Conservation (phyloP, 2,888 invertebrate genomes). For the Micoletzkya japonica region DNA sequence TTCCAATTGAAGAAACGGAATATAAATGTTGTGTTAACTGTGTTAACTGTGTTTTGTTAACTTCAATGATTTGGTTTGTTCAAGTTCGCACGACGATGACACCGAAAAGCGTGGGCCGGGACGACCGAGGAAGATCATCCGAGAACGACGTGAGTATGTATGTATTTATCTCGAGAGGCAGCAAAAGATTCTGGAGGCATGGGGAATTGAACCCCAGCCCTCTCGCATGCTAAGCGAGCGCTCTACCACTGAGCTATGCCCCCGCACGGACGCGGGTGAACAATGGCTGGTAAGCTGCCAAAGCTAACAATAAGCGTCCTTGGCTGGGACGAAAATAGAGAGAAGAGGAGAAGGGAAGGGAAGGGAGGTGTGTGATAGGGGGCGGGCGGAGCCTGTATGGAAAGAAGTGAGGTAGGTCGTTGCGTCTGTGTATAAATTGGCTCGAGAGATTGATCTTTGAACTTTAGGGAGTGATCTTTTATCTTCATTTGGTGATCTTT, state of each 20-base stretch:
- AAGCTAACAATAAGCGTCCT: background rate
- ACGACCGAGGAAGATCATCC: background rate
- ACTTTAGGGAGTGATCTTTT: background rate
- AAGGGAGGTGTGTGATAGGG: too few species aligned
- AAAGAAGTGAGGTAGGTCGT: too few species aligned
- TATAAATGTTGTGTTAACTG: background rate
- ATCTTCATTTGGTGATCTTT: background rate
- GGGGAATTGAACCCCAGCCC: too few species aligned
- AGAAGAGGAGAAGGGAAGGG: too few species aligned
- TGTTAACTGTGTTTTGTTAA: too few species aligned
- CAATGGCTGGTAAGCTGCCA: background rate
- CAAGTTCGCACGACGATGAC: background rate
- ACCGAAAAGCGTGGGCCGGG: conserved; percentile 33
- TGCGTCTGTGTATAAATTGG: too few species aligned
- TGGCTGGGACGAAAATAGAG: too few species aligned
- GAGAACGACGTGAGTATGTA: background rate
- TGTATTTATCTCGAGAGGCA: background rate
- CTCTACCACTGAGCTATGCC: too few species aligned
- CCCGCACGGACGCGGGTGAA: background rate
- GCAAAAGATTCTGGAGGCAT: background rate
- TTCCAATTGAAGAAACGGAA: background rate
- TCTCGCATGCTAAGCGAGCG: too few species aligned
- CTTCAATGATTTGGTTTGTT: background rate
- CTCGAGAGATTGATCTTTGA: background rate
- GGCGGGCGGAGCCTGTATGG: too few species aligned